Evolutionary conservation across 2,888 invertebrate genomes (phyloP), one percentile per base, ranked within the genome.

Genomic region (Drosophila merina): DNA sequence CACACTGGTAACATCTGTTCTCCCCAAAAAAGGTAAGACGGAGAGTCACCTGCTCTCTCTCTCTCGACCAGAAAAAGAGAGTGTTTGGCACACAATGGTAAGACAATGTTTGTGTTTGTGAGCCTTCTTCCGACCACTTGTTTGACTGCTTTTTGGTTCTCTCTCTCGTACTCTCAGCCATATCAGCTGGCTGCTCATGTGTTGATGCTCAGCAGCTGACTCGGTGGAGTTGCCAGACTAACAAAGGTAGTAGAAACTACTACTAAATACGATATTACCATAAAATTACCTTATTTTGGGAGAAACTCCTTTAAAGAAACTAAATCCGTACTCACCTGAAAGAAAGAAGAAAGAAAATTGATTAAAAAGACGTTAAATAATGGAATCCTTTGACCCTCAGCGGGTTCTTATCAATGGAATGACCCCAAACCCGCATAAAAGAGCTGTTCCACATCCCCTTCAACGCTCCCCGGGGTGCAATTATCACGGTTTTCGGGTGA

Each of bases 121-220:
- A 12, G 30, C 33, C 31, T 58, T n/a, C 36, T 45, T 38, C 72
- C 88, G 71, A 88, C 84, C 84, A 84, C 84, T 84, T 84, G 84
- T 84, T 84, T 86, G 86, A 74, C 80, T 63, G 75, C 76, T 73
- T 58, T 51, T 68, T 49, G 36, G 20, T 20, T 20, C 20, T 20
- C 56, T 52, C 63, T 52, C 62, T 51, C 25, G 2, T 31, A 5
- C 59, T 68, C 59, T 38, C 55, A 33, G 50, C 57, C 51, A 45
- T 64, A 81, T 62, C 81, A 82, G 80, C 80, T 82, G 81, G 47
- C 74, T 20, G 55, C 66, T 63, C 40, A 59, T 60, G 60, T 62
- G 51, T 66, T 67, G 64, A 45, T 68, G 68, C 71, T 66, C 33
- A 86, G 77, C 87, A 84, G 81, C 81, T 87, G 88, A 76, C 74